phyloP scores from a whole-genome alignment of 2,113 vertebrate species.

The Gadus chalcogrammus region DNA sequence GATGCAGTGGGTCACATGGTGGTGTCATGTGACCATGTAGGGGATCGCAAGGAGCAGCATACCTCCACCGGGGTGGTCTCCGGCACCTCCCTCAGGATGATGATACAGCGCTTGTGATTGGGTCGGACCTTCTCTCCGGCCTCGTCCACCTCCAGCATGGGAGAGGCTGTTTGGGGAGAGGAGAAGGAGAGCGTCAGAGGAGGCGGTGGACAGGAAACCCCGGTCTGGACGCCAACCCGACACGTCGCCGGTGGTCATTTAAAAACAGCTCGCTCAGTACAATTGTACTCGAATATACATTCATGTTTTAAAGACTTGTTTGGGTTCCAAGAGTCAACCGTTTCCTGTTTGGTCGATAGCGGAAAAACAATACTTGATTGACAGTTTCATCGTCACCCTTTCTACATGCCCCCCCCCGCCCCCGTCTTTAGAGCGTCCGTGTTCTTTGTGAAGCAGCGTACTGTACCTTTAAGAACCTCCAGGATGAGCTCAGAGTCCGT shows the following conservation, averaged over 20 bases:
- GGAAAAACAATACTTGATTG: too few relatives aligned
- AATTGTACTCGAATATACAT: too few relatives aligned
- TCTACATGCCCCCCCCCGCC: too few relatives aligned
- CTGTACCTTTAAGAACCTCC: constrained; percentile 80
- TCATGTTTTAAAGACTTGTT: too few relatives aligned
- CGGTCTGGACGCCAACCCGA: not conserved
- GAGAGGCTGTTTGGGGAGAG: constrained; percentile 77
- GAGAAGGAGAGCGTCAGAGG: not conserved
- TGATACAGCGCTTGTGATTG: constrained; percentile 96
- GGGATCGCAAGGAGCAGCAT: constrained; percentile 13
- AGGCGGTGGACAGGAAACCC: too few relatives aligned
- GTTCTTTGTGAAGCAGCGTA: not conserved
- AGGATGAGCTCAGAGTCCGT: constrained; percentile 90
- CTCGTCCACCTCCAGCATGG: constrained; percentile 96
- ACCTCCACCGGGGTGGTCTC: constrained; percentile 96
- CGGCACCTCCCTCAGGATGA: constrained; percentile 94
- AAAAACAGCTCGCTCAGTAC: too few relatives aligned
- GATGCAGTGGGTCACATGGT: too few relatives aligned
- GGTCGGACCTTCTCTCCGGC: constrained; percentile 93
- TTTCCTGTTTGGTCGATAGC: too few relatives aligned
- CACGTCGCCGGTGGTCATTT: not conserved
- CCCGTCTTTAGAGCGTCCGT: too few relatives aligned
- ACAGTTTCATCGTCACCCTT: too few relatives aligned
- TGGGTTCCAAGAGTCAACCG: too few relatives aligned
- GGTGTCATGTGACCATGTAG: too few relatives aligned